Percentiles rank a stretch among this genome's conserved stretches.
phyloP scores from a whole-genome alignment of 2,888 invertebrate genomes.

The Sphaeridia pumilis region DNA sequence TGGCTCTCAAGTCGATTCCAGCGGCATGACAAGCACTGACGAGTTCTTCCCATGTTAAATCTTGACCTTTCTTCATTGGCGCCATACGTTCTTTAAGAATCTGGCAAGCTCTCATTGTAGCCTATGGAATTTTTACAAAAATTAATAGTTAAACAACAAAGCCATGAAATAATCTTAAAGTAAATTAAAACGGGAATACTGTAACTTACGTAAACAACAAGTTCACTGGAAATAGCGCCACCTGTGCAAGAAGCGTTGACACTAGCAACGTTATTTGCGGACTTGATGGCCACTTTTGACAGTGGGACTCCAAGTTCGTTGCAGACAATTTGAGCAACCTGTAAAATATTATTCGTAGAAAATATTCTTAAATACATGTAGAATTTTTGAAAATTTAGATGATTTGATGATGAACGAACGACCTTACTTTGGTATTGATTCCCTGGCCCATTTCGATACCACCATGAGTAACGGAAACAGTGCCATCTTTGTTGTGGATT shows the following conservation, averaged over 20 bases:
- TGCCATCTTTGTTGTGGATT: conserved; percentile 44
- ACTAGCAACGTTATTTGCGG: conserved; percentile 37
- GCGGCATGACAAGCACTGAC: conserved; percentile 37
- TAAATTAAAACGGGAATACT: not conserved
- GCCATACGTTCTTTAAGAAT: conserved; percentile 37
- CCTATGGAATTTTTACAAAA: conserved; percentile 15
- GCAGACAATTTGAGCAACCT: conserved; percentile 38
- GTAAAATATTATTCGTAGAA: no score
- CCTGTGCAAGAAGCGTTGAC: conserved; percentile 39
- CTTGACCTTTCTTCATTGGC: conserved; percentile 37
- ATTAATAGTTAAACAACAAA: not conserved
- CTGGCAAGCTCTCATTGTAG: conserved; percentile 39
- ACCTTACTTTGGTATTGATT: conserved; percentile 42
- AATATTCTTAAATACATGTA: no score
- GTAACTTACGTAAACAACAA: conserved; percentile 36
- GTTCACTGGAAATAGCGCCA: conserved; percentile 38
- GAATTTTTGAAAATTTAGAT: no score
- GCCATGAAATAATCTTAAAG: not conserved
- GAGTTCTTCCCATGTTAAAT: conserved; percentile 39
- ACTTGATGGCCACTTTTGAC: conserved; percentile 38
- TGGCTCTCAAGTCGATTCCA: conserved; percentile 44
- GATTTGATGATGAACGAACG: no score
- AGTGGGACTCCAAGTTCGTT: conserved; percentile 39
- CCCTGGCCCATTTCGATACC: conserved; percentile 44
- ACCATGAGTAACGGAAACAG: conserved; percentile 40